Base-by-base conservation (phyloP, 2,888 invertebrate species). In the Apotomis betuletana region DNA sequence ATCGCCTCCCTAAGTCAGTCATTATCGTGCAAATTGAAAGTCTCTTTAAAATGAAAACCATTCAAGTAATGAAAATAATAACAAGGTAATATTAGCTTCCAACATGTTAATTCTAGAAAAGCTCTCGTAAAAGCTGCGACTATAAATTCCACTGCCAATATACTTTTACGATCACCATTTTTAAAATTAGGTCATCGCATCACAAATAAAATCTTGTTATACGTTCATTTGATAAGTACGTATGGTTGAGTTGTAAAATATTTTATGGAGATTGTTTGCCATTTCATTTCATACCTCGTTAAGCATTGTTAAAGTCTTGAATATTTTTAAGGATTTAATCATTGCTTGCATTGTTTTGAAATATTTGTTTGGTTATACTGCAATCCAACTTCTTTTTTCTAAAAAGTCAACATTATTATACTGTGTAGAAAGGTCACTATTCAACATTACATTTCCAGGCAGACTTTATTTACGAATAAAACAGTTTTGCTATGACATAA, bases 131-230 rank as follows among this genome's bases (percentile, higher is more conserved):
- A 49, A 36, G 36, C 27, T 27, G 27, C 27, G 15, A 12, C 5
- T 57, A n/a, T 38, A 57, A 57, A n/a, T 5, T 57, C 12, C n/a
- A 4, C 38, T 27, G 36, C 38, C 12, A 36, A 27, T 36, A 57
- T 57, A n/a, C 57, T 57, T 57, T 57, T 57, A 57, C 57, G 57
- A 57, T 57, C 36, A 4, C 12, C 9, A 12, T 12, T 36, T 15
- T 4, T 57, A 4, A 57, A 36, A 57, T 57, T 12, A 57, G 36
- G 36, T 36, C 12, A 57, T 80, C 6, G 49, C 8, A 49, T 49
- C 10, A 75, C 74, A 75, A 78, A 79, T 76, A 72, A 12, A 13
- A 55, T 9, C 64, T 65, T 65, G 10, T 55, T 65, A 13, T 38
- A 63, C 15, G 13, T 62, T 51, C 27, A 51, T 62, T 49, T 62